phyloP scores from a whole-genome alignment of 1,140 invertebrate genomes.

The Camponotus floridanus region DNA sequence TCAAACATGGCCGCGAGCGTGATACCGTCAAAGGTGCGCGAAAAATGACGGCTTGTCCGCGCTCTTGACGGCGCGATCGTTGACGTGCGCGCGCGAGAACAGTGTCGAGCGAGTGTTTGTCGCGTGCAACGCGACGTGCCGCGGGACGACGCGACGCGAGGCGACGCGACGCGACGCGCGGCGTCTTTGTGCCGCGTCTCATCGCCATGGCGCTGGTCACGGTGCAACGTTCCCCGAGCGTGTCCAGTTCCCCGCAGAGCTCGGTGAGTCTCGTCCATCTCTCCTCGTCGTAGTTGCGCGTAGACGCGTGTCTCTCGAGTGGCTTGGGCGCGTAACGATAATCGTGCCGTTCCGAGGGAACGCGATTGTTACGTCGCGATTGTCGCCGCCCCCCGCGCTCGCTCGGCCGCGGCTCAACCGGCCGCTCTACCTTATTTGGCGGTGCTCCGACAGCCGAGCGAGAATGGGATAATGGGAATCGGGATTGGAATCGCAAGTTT shows the following conservation, averaged over 20 bases:
- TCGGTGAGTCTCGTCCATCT: conserved; percentile 84
- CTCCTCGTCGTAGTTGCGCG: not conserved
- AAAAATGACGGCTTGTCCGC: conserved; percentile 82
- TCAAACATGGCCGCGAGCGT: conserved; percentile 83
- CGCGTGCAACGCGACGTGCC: conserved; percentile 17
- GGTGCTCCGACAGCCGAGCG: conserved; percentile 52
- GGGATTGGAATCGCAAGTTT: conserved; percentile 41
- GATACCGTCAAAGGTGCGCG: conserved; percentile 83
- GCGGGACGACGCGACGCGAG: conserved; percentile 73
- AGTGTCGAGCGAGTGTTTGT: conserved; percentile 74
- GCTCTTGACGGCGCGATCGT: conserved; percentile 80
- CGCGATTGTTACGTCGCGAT: not conserved
- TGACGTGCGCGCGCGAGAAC: conserved; percentile 71
- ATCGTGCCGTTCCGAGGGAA: not conserved
- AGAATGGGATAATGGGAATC: conserved; percentile 48
- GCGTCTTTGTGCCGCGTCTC: conserved; percentile 23
- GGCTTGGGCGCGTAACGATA: not conserved
- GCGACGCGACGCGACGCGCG: conserved; percentile 71
- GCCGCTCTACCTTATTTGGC: conserved; percentile 67
- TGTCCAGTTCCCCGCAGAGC: conserved; percentile 89
- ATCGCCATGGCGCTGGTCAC: conserved; percentile 89
- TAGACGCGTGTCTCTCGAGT: not conserved
- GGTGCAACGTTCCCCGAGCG: conserved; percentile 90
- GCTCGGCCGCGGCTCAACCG: not conserved
- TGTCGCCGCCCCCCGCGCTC: not conserved